Percentiles rank a stretch among this genome's conserved stretches.
phyloP scores from a whole-genome alignment of 2,797 vertebrate species.

The Aselliscus stoliczkanus region DNA sequence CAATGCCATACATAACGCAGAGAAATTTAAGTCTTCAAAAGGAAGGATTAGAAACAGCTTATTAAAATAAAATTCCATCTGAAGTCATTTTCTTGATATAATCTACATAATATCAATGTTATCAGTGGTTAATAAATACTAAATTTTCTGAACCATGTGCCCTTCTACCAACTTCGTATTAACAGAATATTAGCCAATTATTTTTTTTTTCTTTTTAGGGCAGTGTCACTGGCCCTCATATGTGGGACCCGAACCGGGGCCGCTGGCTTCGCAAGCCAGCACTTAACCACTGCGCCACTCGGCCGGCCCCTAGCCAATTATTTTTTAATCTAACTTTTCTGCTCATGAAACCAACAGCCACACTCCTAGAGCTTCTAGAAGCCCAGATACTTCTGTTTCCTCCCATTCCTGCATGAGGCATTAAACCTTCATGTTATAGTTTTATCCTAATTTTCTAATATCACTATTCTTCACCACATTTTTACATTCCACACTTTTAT shows the following conservation, averaged over 20 bases:
- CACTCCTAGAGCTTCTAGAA: background rate
- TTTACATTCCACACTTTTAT: background rate
- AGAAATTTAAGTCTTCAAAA: constrained; percentile 40
- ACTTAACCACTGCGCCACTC: too few relatives aligned
- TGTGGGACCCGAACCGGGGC: too few relatives aligned
- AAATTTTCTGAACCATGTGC: background rate
- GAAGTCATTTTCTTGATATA: constrained; percentile 12
- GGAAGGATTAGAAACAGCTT: constrained; percentile 1
- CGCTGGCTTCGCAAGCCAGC: too few relatives aligned
- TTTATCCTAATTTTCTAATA: background rate
- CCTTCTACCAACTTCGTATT: constrained; percentile 1
- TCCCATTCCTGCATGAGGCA: background rate
- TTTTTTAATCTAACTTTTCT: constrained; percentile 26
- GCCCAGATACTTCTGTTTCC: background rate
- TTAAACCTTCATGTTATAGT: background rate
- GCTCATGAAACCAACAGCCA: background rate
- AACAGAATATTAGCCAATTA: constrained; percentile 21
- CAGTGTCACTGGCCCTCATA: too few relatives aligned
- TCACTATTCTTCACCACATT: background rate
- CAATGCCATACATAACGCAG: background rate
- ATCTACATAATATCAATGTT: background rate
- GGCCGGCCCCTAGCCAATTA: constrained; percentile 15
- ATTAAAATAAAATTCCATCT: constrained; percentile 37
- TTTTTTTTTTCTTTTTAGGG: too few relatives aligned
- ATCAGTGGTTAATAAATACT: background rate